Conservation (phyloP, 2,113 vertebrate genomes). For the Rhinolophus ferrumequinum region DNA sequence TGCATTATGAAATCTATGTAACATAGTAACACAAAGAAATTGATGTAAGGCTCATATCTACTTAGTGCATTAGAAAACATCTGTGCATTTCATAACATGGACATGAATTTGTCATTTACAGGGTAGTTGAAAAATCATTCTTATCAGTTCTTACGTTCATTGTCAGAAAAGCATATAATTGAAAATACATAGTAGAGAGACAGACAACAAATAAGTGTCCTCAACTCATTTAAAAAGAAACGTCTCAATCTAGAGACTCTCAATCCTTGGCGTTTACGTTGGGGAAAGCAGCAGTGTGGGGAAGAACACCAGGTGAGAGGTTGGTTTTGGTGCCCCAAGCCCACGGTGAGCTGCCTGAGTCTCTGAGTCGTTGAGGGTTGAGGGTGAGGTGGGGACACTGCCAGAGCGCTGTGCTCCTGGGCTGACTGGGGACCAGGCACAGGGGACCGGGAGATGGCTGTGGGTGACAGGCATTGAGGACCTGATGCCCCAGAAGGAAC, state of each 20-base stretch:
- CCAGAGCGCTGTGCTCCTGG: too few species aligned
- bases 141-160: neutral
- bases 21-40: neutral
- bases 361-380: too few species aligned
- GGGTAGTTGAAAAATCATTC: neutral
- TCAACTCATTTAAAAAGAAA: neutral
- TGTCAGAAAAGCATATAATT: neutral
- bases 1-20: neutral
- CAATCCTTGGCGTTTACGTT: too few species aligned
- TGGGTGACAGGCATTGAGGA: too few species aligned
- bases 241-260: accelerated
- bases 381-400: too few species aligned
- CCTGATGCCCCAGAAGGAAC: too few species aligned
- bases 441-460: too few species aligned
- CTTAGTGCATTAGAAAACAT: neutral
- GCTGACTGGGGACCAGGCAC: too few species aligned
- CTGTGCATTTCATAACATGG: neutral
- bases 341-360: too few species aligned
- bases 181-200: neutral
- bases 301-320: too few species aligned
- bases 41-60: accelerated
- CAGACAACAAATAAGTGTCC: neutral
- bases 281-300: too few species aligned
- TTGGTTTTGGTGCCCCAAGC: too few species aligned
- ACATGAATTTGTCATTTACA: neutral